A percentile compares a stretch with the other conserved stretches of the same genome.
These are phyloP conservation scores for Lemur catta DNA, from an alignment of 2,797 vertebrate genomes.

Conservation along the genomic window DNA sequence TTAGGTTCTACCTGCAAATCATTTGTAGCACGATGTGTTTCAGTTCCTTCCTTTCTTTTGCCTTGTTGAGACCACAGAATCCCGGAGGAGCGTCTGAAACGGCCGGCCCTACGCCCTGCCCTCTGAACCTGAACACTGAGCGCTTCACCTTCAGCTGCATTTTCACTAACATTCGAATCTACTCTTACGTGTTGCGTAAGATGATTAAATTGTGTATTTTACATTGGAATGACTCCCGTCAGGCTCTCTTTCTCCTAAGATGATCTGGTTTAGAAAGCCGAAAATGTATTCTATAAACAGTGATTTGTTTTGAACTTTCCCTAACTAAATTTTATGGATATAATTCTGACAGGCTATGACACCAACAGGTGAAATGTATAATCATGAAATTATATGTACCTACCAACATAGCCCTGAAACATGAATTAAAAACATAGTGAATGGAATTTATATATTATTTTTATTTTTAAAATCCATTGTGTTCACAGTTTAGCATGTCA, in stretches of 20 bases:
- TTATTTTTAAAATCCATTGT: not conserved
- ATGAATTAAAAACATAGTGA: not conserved
- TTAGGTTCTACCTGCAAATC: not conserved
- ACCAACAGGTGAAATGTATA: not conserved
- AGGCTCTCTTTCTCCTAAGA: not conserved
- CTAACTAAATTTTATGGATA: not conserved
- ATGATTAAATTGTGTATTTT: not conserved
- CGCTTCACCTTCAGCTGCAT: not conserved
- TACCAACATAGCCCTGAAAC: not conserved
- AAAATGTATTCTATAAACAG: not conserved
- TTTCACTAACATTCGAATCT: not conserved
- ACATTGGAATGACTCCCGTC: not conserved
- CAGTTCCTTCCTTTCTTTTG: not conserved
- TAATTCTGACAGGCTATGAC: not conserved
- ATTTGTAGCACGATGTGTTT: rapidly evolving
- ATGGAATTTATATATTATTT: not conserved
- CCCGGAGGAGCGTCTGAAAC: not conserved
- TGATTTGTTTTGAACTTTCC: not conserved
- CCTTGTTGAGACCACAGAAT: not conserved
- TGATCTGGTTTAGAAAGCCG: not conserved
- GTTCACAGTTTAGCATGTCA: not conserved
- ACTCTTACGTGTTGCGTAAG: not conserved
- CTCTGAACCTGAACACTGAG: not conserved
- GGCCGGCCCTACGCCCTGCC: rapidly evolving
- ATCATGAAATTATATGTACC: not conserved